These are phyloP conservation scores for Habrosyne pyritoides DNA, from an alignment of 2,888 invertebrate genomes.

Conservation along the genomic window DNA sequence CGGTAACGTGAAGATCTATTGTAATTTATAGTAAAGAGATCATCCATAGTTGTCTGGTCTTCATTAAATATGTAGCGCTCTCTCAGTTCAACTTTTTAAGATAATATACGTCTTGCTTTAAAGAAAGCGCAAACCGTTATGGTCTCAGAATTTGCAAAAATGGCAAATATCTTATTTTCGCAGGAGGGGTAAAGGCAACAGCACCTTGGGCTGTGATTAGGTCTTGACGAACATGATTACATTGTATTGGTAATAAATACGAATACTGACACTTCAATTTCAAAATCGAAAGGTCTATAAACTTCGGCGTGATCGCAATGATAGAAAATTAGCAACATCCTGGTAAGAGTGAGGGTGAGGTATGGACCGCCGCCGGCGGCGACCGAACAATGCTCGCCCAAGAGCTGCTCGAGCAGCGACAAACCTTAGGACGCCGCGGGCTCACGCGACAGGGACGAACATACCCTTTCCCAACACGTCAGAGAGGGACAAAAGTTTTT, in stretches of 20 bases:
- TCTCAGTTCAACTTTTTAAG: neutral
- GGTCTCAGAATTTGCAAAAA: neutral
- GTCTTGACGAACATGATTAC: constrained; percentile 52
- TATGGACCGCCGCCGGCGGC: constrained; percentile 73
- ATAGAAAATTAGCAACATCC: constrained; percentile 82
- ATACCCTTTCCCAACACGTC: constrained; percentile 30
- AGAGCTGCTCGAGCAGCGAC: constrained; percentile 61
- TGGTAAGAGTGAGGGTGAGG: constrained; percentile 77
- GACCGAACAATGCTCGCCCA: constrained; percentile 63
- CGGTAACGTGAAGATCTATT: neutral
- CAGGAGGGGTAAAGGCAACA: constrained; percentile 28
- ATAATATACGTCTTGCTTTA: neutral
- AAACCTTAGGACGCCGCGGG: constrained; percentile 54
- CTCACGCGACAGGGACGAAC: constrained; percentile 50
- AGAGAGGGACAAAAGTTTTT: constrained; percentile 51
- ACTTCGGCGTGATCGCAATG: constrained; percentile 75
- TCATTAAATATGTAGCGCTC: neutral
- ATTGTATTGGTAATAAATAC: constrained; percentile 69
- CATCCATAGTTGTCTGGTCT: neutral
- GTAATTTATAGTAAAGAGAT: neutral
- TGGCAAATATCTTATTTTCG: neutral
- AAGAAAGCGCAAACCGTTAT: neutral
- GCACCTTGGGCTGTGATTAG: constrained; percentile 58
- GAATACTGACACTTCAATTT: constrained; percentile 78
- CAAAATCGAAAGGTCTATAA: constrained; percentile 75